Conservation (phyloP, 64 coral and sea anemone genomes). For the Anthopleura sola region DNA sequence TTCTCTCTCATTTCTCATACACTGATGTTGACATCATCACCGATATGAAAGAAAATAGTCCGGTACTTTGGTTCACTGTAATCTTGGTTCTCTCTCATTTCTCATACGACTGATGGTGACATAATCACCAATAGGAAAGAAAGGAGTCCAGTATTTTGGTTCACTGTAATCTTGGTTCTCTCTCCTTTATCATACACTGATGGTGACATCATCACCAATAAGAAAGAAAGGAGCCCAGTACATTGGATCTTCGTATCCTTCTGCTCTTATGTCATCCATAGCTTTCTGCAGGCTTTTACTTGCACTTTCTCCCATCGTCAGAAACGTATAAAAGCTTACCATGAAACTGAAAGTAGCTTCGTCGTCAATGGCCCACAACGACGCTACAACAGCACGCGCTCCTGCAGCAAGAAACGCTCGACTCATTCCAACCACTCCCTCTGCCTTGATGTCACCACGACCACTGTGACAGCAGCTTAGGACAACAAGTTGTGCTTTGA, state of each 20-base stretch:
- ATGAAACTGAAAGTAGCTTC: slow-evolving; percentile 1
- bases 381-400: slow-evolving; percentile 19
- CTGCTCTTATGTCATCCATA: background rate
- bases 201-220: slow-evolving; percentile 48
- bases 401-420: slow-evolving; percentile 17
- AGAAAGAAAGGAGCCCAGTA: slow-evolving; percentile 52
- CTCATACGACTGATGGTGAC: too few species aligned
- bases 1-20: too few species aligned
- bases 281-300: background rate
- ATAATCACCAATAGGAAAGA: too few species aligned
- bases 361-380: slow-evolving; percentile 27
- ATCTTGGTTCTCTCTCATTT: too few species aligned
- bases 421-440: slow-evolving; percentile 10
- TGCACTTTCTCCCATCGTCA: background rate
- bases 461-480: slow-evolving; percentile 49
- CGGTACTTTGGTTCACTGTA: too few species aligned
- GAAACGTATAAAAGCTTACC: background rate
- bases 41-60: too few species aligned
- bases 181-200: background rate
- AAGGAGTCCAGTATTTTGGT: too few species aligned
- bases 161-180: too few species aligned
- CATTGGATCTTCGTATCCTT: slow-evolving; percentile 5
- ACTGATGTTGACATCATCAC: too few species aligned
- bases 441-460: slow-evolving; percentile 24
- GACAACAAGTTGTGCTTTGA: slow-evolving; percentile 43